A percentile compares a stretch with the other conserved stretches of the same genome.
phyloP scores from a whole-genome alignment of 2,888 invertebrate genomes.

The Diaphora mendica region DNA sequence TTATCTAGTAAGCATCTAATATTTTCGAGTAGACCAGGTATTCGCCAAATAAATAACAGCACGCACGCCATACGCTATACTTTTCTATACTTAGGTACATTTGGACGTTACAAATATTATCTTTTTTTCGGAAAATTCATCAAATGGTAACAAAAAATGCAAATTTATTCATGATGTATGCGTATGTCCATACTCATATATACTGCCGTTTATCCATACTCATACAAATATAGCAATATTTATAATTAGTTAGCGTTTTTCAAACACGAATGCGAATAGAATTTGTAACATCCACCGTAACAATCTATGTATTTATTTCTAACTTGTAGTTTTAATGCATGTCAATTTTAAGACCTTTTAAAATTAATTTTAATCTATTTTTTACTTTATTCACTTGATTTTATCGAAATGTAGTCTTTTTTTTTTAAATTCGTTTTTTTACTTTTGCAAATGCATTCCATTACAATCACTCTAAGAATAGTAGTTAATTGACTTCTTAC shows the following conservation, averaged over 20 bases:
- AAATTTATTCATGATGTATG: not conserved
- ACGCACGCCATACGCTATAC: slow-evolving; percentile 30
- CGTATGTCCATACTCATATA: no score
- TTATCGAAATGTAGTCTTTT: not conserved
- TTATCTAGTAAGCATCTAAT: not conserved
- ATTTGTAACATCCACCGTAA: not conserved
- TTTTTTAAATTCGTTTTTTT: not conserved
- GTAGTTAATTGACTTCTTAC: not conserved
- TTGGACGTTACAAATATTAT: slow-evolving; percentile 8
- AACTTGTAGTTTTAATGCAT: slow-evolving; percentile 13
- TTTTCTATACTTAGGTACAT: not conserved
- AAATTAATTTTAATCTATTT: not conserved
- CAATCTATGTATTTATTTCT: not conserved
- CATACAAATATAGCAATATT: not conserved
- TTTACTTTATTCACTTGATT: not conserved
- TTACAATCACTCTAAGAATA: not conserved
- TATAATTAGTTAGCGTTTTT: not conserved
- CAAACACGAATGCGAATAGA: not conserved
- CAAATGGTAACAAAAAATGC: not conserved
- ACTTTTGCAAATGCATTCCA: not conserved
- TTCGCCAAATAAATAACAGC: slow-evolving; percentile 30
- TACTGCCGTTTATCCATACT: no score
- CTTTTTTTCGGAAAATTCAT: not conserved
- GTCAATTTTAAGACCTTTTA: slow-evolving; percentile 3
- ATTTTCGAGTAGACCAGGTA: not conserved